Base-by-base conservation (phyloP, 1,140 invertebrate genomes). In the Maconellicoccus hirsutus region DNA sequence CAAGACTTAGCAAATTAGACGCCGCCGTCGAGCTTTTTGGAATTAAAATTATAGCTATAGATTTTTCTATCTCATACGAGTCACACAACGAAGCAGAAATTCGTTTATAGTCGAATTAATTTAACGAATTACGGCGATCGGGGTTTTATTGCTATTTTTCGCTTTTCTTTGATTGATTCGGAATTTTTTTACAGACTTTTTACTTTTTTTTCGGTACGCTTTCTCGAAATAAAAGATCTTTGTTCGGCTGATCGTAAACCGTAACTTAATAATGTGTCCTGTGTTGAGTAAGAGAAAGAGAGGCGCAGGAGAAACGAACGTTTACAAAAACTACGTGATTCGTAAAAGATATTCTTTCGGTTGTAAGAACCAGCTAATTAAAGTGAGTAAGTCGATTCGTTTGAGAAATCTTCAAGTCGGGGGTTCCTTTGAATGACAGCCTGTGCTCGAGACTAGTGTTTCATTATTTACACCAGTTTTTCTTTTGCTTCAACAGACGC, bases 291-390 rank as follows among this genome's bases (percentile, higher is more conserved):
- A 3, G 42, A 14, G n/a, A 52, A 52, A 52, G n/a, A 52, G n/a
- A 52, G 42, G 42, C 6, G n/a, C 2, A 14, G 29, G 29, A 33
- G 29, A 16, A 52, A 16, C 42, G 33, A 52, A 16, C 12, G 42
- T 52, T 52, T 52, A 52, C 42, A 52, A 52, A 52, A 52, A 52
- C 12, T 52, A 52, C 42, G 42, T 52, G 42, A 52, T 52, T 52
- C 42, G 42, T 52, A 52, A 52, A 52, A 16, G 42, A 52, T 52
- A 52, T 52, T 52, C 42, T 52, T 52, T 52, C 12, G 4, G 12
- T 52, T 52, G 42, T 52, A 52, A 52, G 42, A 52, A 52, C 3
- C 42, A 19, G 42, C 42, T 52, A 52, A 52, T 52, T 52, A 52
- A 52, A 52, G 29, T 12, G 29, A 33, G 42, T 52, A 52, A 52